phyloP scores from a whole-genome alignment of 64 coral and sea anemone genomes.

The Actinia tenebrosa region DNA sequence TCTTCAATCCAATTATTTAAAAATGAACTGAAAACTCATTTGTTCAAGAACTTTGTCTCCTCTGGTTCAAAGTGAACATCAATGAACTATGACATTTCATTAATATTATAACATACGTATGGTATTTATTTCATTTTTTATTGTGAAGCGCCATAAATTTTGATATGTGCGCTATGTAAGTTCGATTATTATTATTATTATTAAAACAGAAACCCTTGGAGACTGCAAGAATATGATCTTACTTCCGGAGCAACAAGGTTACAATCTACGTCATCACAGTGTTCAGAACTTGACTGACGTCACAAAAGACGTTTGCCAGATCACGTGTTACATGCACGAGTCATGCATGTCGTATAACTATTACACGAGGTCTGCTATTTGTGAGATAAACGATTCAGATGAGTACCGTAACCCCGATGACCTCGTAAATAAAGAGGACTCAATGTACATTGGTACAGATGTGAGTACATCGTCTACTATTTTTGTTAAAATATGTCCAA shows the following conservation, averaged over 20 bases:
- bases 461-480: too few species aligned
- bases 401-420: background rate
- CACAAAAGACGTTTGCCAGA: background rate
- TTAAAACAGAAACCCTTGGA: background rate
- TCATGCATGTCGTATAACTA: constrained; percentile 1
- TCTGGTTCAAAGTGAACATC: too few species aligned
- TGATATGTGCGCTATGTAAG: too few species aligned
- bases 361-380: background rate
- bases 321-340: background rate
- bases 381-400: constrained; percentile 10
- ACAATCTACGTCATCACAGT: background rate
- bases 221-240: background rate
- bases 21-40: too few species aligned
- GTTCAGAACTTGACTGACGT: background rate
- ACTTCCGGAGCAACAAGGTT: background rate
- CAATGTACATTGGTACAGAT: too few species aligned
- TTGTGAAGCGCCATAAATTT: too few species aligned
- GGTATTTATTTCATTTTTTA: too few species aligned
- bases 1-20: too few species aligned
- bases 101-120: too few species aligned
- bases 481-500: too few species aligned
- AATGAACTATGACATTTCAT: too few species aligned
- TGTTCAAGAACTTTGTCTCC: too few species aligned
- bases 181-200: background rate
- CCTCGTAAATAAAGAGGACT: background rate